A percentile compares a stretch with the other conserved stretches of the same genome.
Evolutionary conservation across 2,797 vertebrate genomes (phyloP).

Genomic region (Eulemur coronatus): DNA sequence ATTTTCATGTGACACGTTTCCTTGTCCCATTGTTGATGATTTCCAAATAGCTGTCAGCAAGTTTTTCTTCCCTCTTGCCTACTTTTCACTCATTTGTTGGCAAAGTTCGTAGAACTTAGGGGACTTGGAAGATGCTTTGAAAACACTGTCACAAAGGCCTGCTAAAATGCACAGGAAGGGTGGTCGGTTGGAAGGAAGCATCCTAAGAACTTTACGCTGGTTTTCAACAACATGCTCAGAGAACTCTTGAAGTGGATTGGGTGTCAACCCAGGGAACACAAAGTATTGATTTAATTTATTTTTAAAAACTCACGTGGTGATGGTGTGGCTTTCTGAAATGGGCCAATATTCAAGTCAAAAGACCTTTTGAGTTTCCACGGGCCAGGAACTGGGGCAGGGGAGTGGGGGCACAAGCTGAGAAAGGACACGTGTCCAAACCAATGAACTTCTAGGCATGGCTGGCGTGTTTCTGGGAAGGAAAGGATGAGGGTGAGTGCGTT

Average conservation of each 20-base stretch:
- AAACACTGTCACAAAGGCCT: constrained; percentile 37
- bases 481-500: background rate
- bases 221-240: constrained; percentile 56
- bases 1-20: constrained; percentile 54
- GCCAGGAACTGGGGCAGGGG: background rate
- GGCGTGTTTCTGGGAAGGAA: constrained; percentile 56
- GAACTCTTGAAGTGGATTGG: constrained; percentile 51
- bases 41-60: constrained; percentile 53
- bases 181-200: constrained; percentile 50
- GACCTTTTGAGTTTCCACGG: constrained; percentile 58
- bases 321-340: constrained; percentile 74
- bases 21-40: constrained; percentile 61
- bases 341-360: constrained; percentile 63
- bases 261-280: constrained; percentile 52
- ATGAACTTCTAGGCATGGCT: background rate
- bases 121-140: constrained; percentile 49
- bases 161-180: constrained; percentile 32
- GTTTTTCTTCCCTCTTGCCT: constrained; percentile 33
- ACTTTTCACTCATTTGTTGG: constrained; percentile 45
- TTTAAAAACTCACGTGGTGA: constrained; percentile 65
- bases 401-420: background rate
- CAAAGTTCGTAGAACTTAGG: constrained; percentile 42
- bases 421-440: constrained; percentile 33
- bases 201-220: constrained; percentile 25
- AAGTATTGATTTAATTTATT: constrained; percentile 42